A percentile compares a stretch with the other conserved stretches of the same genome.
Conservation (phyloP, 2,888 invertebrate species). For the Melanostoma mellinum region DNA sequence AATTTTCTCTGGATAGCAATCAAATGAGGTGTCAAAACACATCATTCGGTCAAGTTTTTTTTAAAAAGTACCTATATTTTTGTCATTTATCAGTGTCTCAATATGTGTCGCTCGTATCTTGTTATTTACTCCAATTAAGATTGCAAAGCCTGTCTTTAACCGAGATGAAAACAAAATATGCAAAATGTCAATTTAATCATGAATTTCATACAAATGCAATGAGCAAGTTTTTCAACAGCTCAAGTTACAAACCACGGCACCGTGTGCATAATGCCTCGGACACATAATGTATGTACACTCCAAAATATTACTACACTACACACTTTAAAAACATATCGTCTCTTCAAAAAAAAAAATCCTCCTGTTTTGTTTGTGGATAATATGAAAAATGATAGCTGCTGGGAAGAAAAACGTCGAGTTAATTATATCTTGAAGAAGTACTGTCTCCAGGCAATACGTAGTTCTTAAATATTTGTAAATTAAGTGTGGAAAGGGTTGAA, state of each 20-base stretch:
- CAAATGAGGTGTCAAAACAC: no score
- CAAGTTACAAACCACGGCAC: constrained; percentile 37
- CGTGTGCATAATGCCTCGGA: background rate
- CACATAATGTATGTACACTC: background rate
- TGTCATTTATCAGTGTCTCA: no score
- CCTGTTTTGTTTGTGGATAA: background rate
- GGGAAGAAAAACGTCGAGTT: constrained; percentile 50
- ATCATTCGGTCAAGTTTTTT: no score
- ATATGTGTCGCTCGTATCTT: no score
- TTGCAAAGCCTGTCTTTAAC: background rate
- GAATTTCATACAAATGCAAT: constrained; percentile 61
- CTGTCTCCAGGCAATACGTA: constrained; percentile 27
- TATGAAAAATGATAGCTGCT: constrained; percentile 64
- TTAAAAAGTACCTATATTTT: no score
- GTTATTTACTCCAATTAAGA: no score
- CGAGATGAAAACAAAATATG: constrained; percentile 21
- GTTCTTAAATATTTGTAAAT: constrained; percentile 25
- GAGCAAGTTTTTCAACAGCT: constrained; percentile 27
- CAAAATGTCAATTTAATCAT: constrained; percentile 60
- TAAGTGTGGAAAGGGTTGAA: constrained; percentile 45
- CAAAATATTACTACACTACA: constrained; percentile 28
- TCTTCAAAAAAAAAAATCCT: background rate
- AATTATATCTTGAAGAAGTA: constrained; percentile 54
- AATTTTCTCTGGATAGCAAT: no score
- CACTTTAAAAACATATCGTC: no score